Conservation (phyloP, 2,797 vertebrate genomes). For the Brachyrhaphis roseni region DNA sequence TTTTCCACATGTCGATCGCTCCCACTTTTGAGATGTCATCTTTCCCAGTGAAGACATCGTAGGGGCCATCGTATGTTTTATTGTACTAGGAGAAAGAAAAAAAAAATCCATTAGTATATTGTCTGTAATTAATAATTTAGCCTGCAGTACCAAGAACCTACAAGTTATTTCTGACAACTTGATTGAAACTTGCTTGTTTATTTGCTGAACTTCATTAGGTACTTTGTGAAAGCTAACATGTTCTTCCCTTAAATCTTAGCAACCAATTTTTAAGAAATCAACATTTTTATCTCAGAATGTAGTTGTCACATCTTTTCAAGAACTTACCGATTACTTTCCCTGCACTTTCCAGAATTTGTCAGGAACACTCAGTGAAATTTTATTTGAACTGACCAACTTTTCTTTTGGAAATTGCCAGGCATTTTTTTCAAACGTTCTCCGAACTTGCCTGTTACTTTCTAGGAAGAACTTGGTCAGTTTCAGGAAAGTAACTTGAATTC, state of each 20-base stretch:
- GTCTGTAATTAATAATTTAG: neutral
- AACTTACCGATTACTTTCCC: neutral
- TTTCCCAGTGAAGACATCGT: conserved; percentile 86
- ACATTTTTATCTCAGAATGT: neutral
- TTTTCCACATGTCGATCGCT: conserved; percentile 84
- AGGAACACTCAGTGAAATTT: neutral
- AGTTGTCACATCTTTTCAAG: neutral
- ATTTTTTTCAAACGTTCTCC: neutral
- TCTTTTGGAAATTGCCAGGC: neutral
- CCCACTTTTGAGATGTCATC: conserved; percentile 85
- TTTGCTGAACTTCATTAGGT: neutral
- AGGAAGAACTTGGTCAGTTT: neutral
- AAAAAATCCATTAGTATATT: neutral
- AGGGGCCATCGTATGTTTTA: conserved; percentile 85
- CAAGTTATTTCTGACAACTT: neutral
- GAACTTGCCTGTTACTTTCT: neutral
- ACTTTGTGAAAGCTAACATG: neutral
- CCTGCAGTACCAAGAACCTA: neutral
- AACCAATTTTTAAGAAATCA: neutral
- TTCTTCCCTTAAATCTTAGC: neutral
- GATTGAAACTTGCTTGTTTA: neutral
- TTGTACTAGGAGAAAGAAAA: conserved; percentile 84
- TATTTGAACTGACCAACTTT: neutral
- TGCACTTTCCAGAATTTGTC: neutral
- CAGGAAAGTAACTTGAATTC: neutral